Conservation (phyloP, 2,797 vertebrate genomes). For the Syndactyla subalaris region DNA sequence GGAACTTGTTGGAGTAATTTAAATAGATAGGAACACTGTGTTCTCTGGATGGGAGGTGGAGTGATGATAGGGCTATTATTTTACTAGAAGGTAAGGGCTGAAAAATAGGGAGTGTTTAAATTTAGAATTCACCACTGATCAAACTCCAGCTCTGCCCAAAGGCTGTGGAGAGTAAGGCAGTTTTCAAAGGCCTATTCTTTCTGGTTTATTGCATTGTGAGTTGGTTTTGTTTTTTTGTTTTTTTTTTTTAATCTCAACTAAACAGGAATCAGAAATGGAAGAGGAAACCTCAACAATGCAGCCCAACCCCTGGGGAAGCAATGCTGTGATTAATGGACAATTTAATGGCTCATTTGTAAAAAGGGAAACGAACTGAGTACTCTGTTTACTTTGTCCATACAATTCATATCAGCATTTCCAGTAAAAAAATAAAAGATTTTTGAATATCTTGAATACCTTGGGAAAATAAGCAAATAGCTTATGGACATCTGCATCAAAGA, state of each 20-base stretch:
- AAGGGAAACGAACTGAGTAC: slow-evolving; percentile 74
- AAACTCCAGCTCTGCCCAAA: slow-evolving; percentile 24
- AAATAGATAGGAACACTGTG: not conserved
- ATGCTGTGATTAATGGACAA: slow-evolving; percentile 76
- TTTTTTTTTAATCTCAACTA: slow-evolving; percentile 60
- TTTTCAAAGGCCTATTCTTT: slow-evolving; percentile 55
- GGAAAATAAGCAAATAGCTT: slow-evolving; percentile 60
- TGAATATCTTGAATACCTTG: slow-evolving; percentile 43
- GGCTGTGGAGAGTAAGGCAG: not conserved
- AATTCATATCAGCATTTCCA: slow-evolving; percentile 69
- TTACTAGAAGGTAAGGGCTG: not conserved
- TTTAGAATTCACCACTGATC: slow-evolving; percentile 12
- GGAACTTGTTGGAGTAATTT: slow-evolving; percentile 21
- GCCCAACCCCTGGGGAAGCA: slow-evolving; percentile 57
- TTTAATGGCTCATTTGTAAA: slow-evolving; percentile 80
- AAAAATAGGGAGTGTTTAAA: slow-evolving; percentile 33
- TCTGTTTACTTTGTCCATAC: slow-evolving; percentile 73
- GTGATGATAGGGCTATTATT: not conserved
- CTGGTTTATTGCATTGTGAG: slow-evolving; percentile 42
- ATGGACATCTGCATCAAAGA: slow-evolving; percentile 32
- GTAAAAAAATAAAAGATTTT: not conserved
- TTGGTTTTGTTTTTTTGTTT: not conserved
- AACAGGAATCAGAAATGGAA: slow-evolving; percentile 75
- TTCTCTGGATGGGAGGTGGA: not conserved
- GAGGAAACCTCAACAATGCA: slow-evolving; percentile 77